Evolutionary conservation across 2,888 invertebrate genomes (phyloP).

Genomic region (Parapristionchus giblindavisi): DNA sequence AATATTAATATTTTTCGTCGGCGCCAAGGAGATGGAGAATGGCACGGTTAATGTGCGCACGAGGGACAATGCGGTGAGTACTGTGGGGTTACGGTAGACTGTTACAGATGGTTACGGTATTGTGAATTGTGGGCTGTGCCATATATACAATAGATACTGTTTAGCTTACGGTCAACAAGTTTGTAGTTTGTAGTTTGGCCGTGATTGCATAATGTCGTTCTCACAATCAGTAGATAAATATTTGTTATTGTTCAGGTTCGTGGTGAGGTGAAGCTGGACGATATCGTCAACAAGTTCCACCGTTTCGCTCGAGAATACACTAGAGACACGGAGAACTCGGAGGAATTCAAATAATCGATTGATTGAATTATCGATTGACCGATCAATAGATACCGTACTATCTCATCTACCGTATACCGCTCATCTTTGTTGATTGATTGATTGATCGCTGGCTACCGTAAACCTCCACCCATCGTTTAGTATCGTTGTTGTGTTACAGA

Average conservation of each 20-base stretch:
- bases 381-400: neutral
- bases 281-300: slow-evolving; percentile 82
- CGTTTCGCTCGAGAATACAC: slow-evolving; percentile 63
- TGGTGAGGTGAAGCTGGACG: slow-evolving; percentile 87
- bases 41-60: slow-evolving; percentile 96
- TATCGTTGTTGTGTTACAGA: neutral
- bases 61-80: slow-evolving; percentile 91
- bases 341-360: slow-evolving; percentile 45
- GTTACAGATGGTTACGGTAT: slow-evolving; percentile 7
- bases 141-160: too few species aligned
- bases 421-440: neutral
- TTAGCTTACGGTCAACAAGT: neutral
- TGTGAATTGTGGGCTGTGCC: neutral
- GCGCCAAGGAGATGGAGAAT: slow-evolving; percentile 89
- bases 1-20: slow-evolving; percentile 98
- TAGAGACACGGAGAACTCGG: slow-evolving; percentile 58
- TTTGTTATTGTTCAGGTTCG: slow-evolving; percentile 53
- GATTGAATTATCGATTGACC: too few species aligned
- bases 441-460: slow-evolving; percentile 15
- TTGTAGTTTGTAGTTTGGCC: neutral
- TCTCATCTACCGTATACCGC: neutral
- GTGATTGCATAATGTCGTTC: neutral
- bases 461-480: slow-evolving; percentile 3
- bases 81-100: too few species aligned
- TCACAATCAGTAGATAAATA: too few species aligned